Evolutionary conservation across 1,140 invertebrate species (phyloP), one percentile per base, ranked within the genome.

Genomic region (Bombus terrestris): DNA sequence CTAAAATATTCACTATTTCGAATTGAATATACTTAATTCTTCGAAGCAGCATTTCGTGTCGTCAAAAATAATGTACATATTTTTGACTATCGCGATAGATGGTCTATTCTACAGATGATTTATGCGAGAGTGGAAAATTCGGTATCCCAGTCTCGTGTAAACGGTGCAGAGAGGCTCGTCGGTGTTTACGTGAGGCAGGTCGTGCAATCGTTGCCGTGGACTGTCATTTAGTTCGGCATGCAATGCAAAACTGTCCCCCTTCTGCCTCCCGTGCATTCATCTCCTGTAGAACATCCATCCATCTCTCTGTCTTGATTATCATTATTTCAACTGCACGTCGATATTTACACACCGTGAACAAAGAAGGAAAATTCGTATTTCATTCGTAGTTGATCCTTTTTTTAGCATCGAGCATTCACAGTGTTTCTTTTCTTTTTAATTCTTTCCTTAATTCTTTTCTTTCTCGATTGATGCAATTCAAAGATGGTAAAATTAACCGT

Each of bases 161-260:
- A 72, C 28, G 47, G 37, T 39, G 57, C 66, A 72, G 74, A 76
- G 74, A 37, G 74, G 68, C 72, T 81, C 66, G 37, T 72, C 35
- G 35, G 66, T 69, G 37, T 81, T 81, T 69, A 39, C 47, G 68
- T 72, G 79, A 41, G 79, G 66, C 35, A 72, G 66, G 35, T 72
- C 68, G 35, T 53, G 68, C 47, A 81, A 66, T 78, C 73, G 76
- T 66, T 78, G 62, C 57, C 59, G 28, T 18, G 68, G n/a, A 72
- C 68, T 81, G 68, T 81, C 79, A 71, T 81, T 72, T 57, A 41
- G 68, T 69, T 72, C 18, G 37, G 35, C 43, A 81, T 39, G 68
- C 68, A 41, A 71, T 72, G 79, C 79, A 81, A 81, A 81, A 71
- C 47, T 81, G 37, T 72, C 79, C 37, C 22, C 68, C 68, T 78